A percentile compares a stretch with the other conserved stretches of the same genome.
These are phyloP conservation scores for Sminthurides bifidus DNA, from an alignment of 1,140 invertebrate genomes.

Conservation along the genomic window DNA sequence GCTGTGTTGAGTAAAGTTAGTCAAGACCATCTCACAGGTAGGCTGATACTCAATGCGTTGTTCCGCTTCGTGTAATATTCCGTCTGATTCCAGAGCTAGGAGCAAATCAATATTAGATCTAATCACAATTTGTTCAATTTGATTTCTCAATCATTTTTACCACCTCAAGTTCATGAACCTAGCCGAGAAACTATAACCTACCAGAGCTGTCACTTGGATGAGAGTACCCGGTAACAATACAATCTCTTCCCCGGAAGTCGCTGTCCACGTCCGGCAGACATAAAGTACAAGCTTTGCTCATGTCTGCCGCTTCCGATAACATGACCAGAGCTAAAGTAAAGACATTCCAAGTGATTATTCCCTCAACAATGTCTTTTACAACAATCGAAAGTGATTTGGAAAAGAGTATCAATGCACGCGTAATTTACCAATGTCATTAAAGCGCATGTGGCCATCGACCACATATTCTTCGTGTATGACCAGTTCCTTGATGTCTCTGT, in stretches of 20 bases:
- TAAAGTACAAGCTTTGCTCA: constrained; percentile 15
- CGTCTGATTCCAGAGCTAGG: constrained; percentile 23
- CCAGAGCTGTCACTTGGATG: constrained; percentile 17
- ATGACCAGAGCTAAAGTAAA: constrained; percentile 14
- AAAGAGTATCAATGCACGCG: background rate
- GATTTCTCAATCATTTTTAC: background rate
- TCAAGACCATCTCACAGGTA: constrained; percentile 8
- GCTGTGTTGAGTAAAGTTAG: constrained; percentile 1
- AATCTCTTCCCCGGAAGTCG: constrained; percentile 11
- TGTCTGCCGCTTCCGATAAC: constrained; percentile 7
- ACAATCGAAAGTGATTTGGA: background rate
- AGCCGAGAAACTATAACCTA: background rate
- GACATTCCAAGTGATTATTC: background rate
- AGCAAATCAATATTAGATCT: constrained; percentile 1
- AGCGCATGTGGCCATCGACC: constrained; percentile 16
- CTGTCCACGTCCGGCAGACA: constrained; percentile 15
- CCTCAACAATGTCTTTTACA: background rate
- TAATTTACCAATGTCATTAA: constrained; percentile 25
- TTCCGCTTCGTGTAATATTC: constrained; percentile 29
- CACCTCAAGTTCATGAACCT: background rate
- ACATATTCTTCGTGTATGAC: constrained; percentile 25
- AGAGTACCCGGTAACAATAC: constrained; percentile 25
- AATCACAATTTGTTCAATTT: background rate
- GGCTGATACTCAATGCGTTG: constrained; percentile 18
- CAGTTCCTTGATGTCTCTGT: constrained; percentile 17